These are phyloP conservation scores for Bufotes viridis DNA, from an alignment of 2,797 vertebrate species.

Conservation along the genomic window DNA sequence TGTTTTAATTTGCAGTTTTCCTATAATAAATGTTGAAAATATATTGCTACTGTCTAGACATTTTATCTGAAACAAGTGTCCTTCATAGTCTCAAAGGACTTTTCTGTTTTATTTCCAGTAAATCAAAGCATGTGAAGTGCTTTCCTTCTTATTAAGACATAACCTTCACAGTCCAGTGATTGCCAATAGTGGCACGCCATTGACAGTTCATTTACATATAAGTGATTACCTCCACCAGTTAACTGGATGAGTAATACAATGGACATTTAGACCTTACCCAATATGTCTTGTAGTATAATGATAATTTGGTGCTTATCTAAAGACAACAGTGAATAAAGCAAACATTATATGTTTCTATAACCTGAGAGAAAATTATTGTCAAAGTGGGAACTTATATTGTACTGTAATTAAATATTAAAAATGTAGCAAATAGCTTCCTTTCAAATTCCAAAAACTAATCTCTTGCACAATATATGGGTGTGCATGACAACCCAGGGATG, in stretches of 20 bases:
- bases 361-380: neutral
- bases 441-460: too few species aligned
- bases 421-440: too few species aligned
- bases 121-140: conserved; percentile 90
- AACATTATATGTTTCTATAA: neutral
- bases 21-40: conserved; percentile 83
- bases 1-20: conserved; percentile 82
- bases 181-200: conserved; percentile 80
- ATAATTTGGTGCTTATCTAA: conserved; percentile 77
- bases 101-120: conserved; percentile 95
- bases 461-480: too few species aligned
- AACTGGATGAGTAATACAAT: conserved; percentile 83
- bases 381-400: neutral
- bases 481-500: too few species aligned
- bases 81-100: conserved; percentile 87
- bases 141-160: conserved; percentile 88
- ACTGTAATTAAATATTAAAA: too few species aligned
- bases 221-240: conserved; percentile 96
- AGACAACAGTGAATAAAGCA: conserved; percentile 65
- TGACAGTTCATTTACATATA: conserved; percentile 93
- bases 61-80: conserved; percentile 87
- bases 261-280: conserved; percentile 83
- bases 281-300: conserved; percentile 81
- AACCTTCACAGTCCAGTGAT: conserved; percentile 91
- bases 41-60: conserved; percentile 85